Evolutionary conservation across 2,888 invertebrate species (phyloP), one percentile per base, ranked within the genome.

Genomic region (Boloria euphrosyne): DNA sequence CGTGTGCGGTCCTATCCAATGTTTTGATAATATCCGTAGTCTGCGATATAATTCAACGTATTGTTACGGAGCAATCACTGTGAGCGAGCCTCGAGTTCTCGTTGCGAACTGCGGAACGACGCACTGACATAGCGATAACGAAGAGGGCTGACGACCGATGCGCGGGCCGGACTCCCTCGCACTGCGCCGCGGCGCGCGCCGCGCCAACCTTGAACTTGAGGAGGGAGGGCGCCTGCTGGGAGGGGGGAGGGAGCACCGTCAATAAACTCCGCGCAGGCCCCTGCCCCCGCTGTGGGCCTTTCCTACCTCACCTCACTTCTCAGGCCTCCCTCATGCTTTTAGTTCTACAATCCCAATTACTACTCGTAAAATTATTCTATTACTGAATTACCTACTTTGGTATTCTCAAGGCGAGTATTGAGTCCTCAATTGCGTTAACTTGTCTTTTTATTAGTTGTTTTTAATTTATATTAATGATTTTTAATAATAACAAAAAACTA

Each of bases 201-300:
- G 90, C 86, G 92, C 93, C 91, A 91, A 90, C 93, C 93, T 93
- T 93, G 93, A 93, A 93, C 93, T 93, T 93, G 92, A 90, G 80
- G 88, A 82, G 87, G 85, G 85, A 84, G 84, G 90, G 84, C 84
- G 84, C 82, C 83, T 83, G 83, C 83, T 80, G 81, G 78, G 86
- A 85, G 78, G 80, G 78, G 79, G 81, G 84, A 85, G 83, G 86
- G 87, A 84, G 86, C 78, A 85, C 90, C 91, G 88, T 89, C 90
- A 89, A 89, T 91, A 87, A 86, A 87, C 88, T 87, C 89, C 88
- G 90, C 89, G 88, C 90, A 89, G 86, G 85, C 82, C 85, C 81
- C 86, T 87, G 86, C 86, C 87, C 87, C 88, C 89, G 31, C 10
- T 38, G 31, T 38, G 31, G 31, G 31, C 31, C 31, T 38, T 38